Evolutionary conservation across 2,888 invertebrate genomes (phyloP).

Genomic region (Caenorhabditis becei): DNA sequence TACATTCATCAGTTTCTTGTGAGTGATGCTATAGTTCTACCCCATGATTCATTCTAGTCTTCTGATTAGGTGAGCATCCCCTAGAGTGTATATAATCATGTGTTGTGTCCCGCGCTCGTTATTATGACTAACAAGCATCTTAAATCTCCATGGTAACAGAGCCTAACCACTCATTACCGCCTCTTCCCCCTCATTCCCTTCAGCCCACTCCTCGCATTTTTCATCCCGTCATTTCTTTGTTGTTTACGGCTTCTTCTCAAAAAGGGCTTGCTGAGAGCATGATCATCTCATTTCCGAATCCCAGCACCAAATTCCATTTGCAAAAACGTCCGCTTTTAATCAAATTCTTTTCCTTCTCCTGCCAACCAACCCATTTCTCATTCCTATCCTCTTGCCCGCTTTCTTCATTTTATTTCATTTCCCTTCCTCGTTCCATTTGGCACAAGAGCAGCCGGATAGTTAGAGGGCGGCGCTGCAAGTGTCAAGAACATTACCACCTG

Average conservation of each 20-base stretch:
- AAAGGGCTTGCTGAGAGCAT: neutral
- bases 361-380: neutral
- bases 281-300: conserved; percentile 6
- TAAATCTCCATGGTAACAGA: too few species aligned
- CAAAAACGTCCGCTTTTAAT: conserved; percentile 8
- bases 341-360: neutral
- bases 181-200: neutral
- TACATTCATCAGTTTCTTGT: too few species aligned
- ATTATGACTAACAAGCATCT: too few species aligned
- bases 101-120: too few species aligned
- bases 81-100: too few species aligned
- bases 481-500: too few species aligned
- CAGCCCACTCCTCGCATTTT: neutral
- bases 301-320: neutral
- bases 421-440: neutral
- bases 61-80: too few species aligned
- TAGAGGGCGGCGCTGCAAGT: too few species aligned
- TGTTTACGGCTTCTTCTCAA: neutral
- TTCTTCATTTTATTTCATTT: neutral
- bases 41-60: too few species aligned
- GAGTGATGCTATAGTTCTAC: too few species aligned
- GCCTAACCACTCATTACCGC: too few species aligned
- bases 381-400: neutral
- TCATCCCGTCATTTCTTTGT: neutral
- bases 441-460: too few species aligned